A percentile compares a stretch with the other conserved stretches of the same genome.
phyloP scores from a whole-genome alignment of 2,888 invertebrate genomes.

The Bellardia pandia region DNA sequence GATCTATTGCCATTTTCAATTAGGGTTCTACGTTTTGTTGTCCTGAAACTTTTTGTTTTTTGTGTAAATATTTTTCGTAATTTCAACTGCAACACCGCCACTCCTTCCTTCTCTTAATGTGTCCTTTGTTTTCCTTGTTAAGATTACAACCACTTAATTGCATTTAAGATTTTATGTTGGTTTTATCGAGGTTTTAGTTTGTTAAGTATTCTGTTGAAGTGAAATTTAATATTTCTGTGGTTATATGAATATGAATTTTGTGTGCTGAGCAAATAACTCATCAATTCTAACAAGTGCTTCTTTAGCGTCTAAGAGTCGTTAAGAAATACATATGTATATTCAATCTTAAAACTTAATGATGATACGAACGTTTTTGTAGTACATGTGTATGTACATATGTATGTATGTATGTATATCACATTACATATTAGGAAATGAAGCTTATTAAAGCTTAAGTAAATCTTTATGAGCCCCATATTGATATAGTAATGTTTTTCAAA shows the following conservation, averaged over 20 bases:
- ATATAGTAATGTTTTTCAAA: too few species aligned
- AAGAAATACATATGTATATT: background rate
- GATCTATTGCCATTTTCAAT: conserved; percentile 82
- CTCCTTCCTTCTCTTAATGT: conserved; percentile 2
- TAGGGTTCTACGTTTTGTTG: conserved; percentile 74
- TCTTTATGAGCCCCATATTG: background rate
- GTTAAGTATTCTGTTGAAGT: conserved; percentile 32
- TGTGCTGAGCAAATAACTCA: conserved; percentile 61
- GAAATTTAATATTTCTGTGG: conserved; percentile 66
- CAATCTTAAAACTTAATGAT: background rate
- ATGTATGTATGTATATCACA: background rate
- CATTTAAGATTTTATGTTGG: conserved; percentile 45
- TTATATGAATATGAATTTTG: conserved; percentile 36
- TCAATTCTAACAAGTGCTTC: conserved; percentile 74
- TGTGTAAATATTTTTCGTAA: conserved; percentile 50
- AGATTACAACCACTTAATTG: conserved; percentile 50
- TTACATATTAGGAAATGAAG: background rate
- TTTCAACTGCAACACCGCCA: background rate
- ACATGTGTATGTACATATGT: too few species aligned
- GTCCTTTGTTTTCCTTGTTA: conserved; percentile 42
- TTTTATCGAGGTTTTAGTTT: conserved; percentile 23
- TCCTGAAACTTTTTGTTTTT: conserved; percentile 44
- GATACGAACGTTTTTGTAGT: background rate
- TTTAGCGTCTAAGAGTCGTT: conserved; percentile 35
- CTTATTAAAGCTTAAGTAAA: background rate